Evolutionary conservation across 1,140 invertebrate species (phyloP), one percentile per base, ranked within the genome.

Genomic region (Diploscapter pachys): DNA sequence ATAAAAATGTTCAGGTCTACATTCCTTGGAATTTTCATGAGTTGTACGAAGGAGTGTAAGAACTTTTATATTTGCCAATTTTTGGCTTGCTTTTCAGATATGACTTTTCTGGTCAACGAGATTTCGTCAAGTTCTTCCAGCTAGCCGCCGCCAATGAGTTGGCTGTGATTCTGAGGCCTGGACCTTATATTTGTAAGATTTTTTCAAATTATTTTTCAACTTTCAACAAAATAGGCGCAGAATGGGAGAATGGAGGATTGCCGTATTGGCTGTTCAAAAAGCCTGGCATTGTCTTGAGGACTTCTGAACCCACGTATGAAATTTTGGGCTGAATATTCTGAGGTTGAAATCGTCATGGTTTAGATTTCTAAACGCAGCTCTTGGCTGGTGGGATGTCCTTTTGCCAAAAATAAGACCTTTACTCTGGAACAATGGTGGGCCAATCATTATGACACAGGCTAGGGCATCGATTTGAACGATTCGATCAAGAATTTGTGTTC

Each of bases 21-120:
- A 64, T 97, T 0, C 93, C 95, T 84, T 98, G 95, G 95, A 94
- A 92, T 80, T 88, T 90, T 61, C 95, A 75, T 61, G 3, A 75
- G 57, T 8, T 51, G 51, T 70, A 51, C 59, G 8, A 64, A 63
- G n/a, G 53, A 6, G 3, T 71, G 67, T 69, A 55, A 57, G 54
- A 48, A 96, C 95, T 31, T 31, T 31, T 31, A 31, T 31, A 1
- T 31, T 31, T 31, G 31, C 31, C 31, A 0, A 66, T 31, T 73
- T 50, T 62, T 62, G 51, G 2, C 56, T 50, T 56, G n/a, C 63
- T 4, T 13, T 72, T 63, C 4, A 63, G 53, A 72, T 31, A 62
- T 59, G 54, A 71, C 48, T 71, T 71, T 59, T 71, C 54, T n/a
- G 68, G 54, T 8, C 68, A 31, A 5, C n/a, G 55, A 50, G 53